Base-by-base conservation (phyloP, 1,140 invertebrate genomes). In the Fopius arisanus region DNA sequence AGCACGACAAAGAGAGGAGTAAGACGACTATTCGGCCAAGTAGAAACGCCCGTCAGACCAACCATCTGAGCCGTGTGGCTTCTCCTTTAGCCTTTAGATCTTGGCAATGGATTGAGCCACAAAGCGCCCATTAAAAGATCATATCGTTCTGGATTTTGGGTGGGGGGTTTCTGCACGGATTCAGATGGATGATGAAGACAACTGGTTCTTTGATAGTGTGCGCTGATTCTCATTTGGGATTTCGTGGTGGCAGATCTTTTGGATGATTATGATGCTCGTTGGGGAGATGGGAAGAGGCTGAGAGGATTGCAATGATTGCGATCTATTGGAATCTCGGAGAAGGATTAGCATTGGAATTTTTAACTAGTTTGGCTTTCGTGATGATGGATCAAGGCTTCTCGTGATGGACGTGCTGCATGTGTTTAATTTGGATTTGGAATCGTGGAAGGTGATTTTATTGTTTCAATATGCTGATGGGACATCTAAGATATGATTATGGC, bases 121-220 rank as follows among this genome's bases (percentile, higher is more conserved):
- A 88, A 88, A 88, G 86, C 86, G 73, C 77, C 86, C 84, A 87
- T 88, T 88, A 88, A 88, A 87, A 87, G 87, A 88, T 88, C 86
- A 87, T 88, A 88, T 88, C 87, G 83, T 79, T 79, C 80, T 76
- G 51, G 74, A 23, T 74, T 41, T 41, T 21, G 12, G 78, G 74
- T 21, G 12, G 78, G 74, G 78, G 76, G 79, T 78, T 83, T 81
- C 78, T 82, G 79, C 84, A 78, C 77, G 72, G 76, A 75, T 80
- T 75, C 78, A 65, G 72, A 69, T 73, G 66, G 68, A 72, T 29
- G 59, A 63, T 72, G 31, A 65, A 67, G 67, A 69, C 51, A 74
- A 26, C 40, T n/a, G 33, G 33, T 69, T 73, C 62, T 67, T 62
- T 70, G 41, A 37, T n/a, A 28, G 29, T 4, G 33, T 51, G 4